A percentile compares a stretch with the other conserved stretches of the same genome.
Conservation (phyloP, 2,797 vertebrate species). For the Myiotriccus ornatus region DNA sequence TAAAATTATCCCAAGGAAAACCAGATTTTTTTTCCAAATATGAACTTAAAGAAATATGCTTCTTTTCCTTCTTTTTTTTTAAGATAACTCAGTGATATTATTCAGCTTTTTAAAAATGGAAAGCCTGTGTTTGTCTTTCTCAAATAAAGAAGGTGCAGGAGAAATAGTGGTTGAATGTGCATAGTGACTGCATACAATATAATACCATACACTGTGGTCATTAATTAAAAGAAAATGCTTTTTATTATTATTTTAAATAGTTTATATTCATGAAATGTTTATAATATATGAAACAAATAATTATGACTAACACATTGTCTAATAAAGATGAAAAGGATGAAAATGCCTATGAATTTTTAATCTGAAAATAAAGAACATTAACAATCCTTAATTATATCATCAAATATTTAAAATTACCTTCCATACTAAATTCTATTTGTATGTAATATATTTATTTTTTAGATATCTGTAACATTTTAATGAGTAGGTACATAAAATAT, state of each 20-base stretch:
- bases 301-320: constrained; percentile 57
- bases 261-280: constrained; percentile 48
- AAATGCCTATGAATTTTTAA: constrained; percentile 64
- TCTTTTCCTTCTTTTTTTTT: background rate
- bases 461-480: constrained; percentile 47
- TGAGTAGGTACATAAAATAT: constrained; percentile 29
- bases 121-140: background rate
- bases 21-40: background rate
- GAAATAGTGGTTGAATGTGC: background rate
- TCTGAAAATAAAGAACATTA: constrained; percentile 66
- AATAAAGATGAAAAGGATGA: constrained; percentile 67
- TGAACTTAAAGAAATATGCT: background rate
- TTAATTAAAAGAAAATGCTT: constrained; percentile 1
- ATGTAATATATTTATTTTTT: constrained; percentile 56
- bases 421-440: constrained; percentile 43
- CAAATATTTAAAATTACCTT: constrained; percentile 68
- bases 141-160: background rate
- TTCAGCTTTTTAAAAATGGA: background rate
- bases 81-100: background rate
- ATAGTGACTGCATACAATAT: background rate
- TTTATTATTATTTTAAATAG: constrained; percentile 58
- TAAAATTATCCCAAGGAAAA: background rate
- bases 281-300: constrained; percentile 63
- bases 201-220: background rate
- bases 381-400: constrained; percentile 62